Evolutionary conservation across 2,888 invertebrate species (phyloP), one percentile per base, ranked within the genome.

Genomic region (Mythimna loreyi): DNA sequence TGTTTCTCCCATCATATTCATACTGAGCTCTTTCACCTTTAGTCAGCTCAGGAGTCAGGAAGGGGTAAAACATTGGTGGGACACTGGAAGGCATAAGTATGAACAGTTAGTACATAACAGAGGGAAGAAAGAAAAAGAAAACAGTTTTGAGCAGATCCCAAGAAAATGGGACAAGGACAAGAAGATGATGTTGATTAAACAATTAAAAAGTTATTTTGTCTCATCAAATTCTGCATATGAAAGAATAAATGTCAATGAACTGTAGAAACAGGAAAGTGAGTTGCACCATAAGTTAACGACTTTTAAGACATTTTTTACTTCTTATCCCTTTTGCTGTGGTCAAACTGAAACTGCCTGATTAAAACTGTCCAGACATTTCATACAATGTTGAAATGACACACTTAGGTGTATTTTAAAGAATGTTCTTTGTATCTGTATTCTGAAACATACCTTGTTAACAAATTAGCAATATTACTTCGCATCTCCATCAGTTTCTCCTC

Each of bases 391-490:
- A 9, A 21, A 21, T n/a, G 21, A n/a, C 9, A n/a, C 2, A 19
- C n/a, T n/a, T 45, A 21, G 9, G 2, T 19, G 9, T 8, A n/a
- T 23, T 21, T n/a, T 5, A 5, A 21, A 49, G 11, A 13, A 21
- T 36, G 4, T 13, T 13, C 36, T 36, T 13, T 36, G 36, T 36
- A 36, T 36, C 36, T 36, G 36, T 36, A 36, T 36, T 3, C 4
- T 13, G 1, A 49, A 21, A 21, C 25, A 16, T 84, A 96, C 96
- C 96, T 96, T 55, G 98, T 98, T 76, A 99, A 93, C 82, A 99
- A 94, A 94, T 99, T 98, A 11, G 98, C 97, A 74, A 98, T 97
- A 92, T 99, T 97, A 84, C 97, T 98, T 81, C 97, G 96, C 43
- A 99, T 92, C 75, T 97, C 97, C 87, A 97, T 96, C 62, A 96